Conservation (phyloP, 2,113 vertebrate genomes). For the Mionectes macconnelli region DNA sequence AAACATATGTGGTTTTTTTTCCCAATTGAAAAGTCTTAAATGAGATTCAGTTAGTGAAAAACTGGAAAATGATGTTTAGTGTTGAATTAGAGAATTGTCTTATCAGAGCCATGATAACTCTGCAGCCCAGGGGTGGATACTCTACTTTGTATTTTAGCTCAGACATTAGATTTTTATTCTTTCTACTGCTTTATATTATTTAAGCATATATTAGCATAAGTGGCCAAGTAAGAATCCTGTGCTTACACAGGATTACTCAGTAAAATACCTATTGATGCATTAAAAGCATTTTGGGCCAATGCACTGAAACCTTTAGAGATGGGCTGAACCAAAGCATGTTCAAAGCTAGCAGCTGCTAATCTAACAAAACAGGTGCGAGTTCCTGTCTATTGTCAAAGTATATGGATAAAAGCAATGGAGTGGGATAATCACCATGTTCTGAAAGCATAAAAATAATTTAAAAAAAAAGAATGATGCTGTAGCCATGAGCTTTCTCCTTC, state of each 20-base stretch:
- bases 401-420: not conserved
- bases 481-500: not conserved
- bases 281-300: rapidly evolving
- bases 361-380: not conserved
- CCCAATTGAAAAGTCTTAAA: not conserved
- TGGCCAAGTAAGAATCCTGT: not conserved
- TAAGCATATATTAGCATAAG: not conserved
- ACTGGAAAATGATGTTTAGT: not conserved
- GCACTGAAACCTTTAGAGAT: not conserved
- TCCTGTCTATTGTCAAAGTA: rapidly evolving
- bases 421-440: not conserved
- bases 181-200: not conserved
- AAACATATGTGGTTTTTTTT: not conserved
- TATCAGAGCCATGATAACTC: not conserved
- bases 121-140: not conserved
- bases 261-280: not conserved
- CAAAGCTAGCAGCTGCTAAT: not conserved
- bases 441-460: too few relatives aligned
- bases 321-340: not conserved
- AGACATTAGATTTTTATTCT: not conserved
- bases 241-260: not conserved
- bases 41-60: not conserved
- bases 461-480: not conserved
- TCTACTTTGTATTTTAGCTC: not conserved
- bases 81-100: not conserved